Conservation (phyloP, 2,888 invertebrate genomes). For the Cantharis rufa region DNA sequence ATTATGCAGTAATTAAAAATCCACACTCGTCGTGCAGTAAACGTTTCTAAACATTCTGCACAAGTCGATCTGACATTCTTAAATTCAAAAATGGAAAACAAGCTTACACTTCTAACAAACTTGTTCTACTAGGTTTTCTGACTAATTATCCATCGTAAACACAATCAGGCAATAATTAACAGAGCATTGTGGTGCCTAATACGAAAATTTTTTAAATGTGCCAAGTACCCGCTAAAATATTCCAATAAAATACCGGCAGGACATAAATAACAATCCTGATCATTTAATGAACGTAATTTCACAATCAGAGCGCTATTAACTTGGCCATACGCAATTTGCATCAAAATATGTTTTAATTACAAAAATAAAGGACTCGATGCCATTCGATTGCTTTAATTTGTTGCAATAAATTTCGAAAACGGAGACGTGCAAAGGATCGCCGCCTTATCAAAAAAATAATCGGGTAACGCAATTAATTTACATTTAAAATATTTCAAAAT, state of each 20-base stretch:
- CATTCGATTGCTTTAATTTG: neutral
- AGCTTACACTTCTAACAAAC: constrained; percentile 21
- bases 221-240: neutral
- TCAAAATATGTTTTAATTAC: neutral
- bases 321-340: neutral
- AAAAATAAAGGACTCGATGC: neutral
- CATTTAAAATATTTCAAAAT: neutral
- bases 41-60: neutral
- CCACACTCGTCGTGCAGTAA: neutral
- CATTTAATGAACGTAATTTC: neutral
- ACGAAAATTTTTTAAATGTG: neutral
- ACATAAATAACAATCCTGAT: neutral
- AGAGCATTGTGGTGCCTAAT: constrained; percentile 11
- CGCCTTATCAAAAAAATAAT: constrained; percentile 7
- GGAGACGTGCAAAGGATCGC: neutral
- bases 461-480: neutral
- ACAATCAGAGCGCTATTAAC: neutral
- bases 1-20: neutral
- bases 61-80: neutral
- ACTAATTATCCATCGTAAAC: constrained; percentile 21
- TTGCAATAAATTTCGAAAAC: neutral
- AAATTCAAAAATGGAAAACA: constrained; percentile 3
- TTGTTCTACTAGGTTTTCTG: constrained; percentile 8
- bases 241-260: neutral
- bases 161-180: constrained; percentile 21